These are phyloP conservation scores for Charaxes varanes DNA, from an alignment of 1,140 invertebrate species.

Conservation along the genomic window DNA sequence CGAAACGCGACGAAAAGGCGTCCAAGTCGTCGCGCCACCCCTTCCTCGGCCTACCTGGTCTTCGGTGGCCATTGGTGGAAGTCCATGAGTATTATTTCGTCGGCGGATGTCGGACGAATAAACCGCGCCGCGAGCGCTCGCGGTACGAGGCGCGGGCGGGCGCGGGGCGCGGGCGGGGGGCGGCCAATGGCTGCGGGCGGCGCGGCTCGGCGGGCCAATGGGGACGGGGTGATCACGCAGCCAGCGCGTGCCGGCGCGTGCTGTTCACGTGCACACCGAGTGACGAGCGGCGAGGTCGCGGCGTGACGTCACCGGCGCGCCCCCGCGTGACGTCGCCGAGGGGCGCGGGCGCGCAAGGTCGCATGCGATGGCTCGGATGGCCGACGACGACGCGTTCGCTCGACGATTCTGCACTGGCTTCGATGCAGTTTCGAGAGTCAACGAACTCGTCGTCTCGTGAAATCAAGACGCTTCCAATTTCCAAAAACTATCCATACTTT, in stretches of 20 bases:
- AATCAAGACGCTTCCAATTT: not conserved
- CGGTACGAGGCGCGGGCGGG: slow-evolving; percentile 29
- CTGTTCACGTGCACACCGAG: slow-evolving; percentile 75
- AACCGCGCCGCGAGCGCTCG: slow-evolving; percentile 52
- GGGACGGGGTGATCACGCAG: slow-evolving; percentile 65
- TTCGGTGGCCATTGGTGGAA: too few relatives aligned
- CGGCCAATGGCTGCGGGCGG: slow-evolving; percentile 53
- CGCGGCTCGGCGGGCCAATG: slow-evolving; percentile 66
- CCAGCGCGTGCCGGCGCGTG: slow-evolving; percentile 73
- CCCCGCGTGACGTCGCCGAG: slow-evolving; percentile 58
- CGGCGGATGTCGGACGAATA: slow-evolving; percentile 61
- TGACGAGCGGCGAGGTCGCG: slow-evolving; percentile 68
- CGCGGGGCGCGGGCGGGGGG: slow-evolving; percentile 28
- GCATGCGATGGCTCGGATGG: slow-evolving; percentile 8
- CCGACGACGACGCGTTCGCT: slow-evolving; percentile 15
- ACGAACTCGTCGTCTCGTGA: slow-evolving; percentile 15
- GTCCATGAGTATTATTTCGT: too few relatives aligned
- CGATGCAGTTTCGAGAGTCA: slow-evolving; percentile 28
- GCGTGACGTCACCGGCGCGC: slow-evolving; percentile 73
- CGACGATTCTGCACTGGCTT: slow-evolving; percentile 13
- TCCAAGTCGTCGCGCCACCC: too few relatives aligned
- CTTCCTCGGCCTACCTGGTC: too few relatives aligned
- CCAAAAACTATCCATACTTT: not conserved
- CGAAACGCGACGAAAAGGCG: too few relatives aligned
- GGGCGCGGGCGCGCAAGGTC: slow-evolving; percentile 52